Base-by-base conservation (phyloP, 2,113 vertebrate species). In the Epinephelus fuscoguttatus region DNA sequence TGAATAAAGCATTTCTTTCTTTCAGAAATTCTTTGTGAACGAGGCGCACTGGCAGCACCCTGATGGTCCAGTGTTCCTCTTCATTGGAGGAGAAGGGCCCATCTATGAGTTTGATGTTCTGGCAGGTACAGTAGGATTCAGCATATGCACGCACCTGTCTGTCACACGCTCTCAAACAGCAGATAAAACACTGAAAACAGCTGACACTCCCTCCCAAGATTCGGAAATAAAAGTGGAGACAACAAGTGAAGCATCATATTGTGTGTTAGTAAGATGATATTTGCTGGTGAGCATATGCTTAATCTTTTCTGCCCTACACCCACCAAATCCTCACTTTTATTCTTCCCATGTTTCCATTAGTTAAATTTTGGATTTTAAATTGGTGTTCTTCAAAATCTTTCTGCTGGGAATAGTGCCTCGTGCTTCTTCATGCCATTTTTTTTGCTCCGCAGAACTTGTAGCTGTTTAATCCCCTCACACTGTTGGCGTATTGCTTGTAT, bases 11-110 rank as follows among this genome's bases (percentile, higher is more conserved):
- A 23, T 55, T 47, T 63, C 9, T 4, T 27, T 50, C 15, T 3
- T 3, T 67, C 82, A 98, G 97, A 91, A 93, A 50, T 97, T 96
- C 85, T 96, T 96, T 92, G 90, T 97, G 72, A 97, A 97, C 11
- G 92, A 96, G 14, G 85, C 69, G 0, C 88, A 90, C 21, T 97
- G 97, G 96, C 42, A 81, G 57, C 47, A 19, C 27, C 88, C 81
- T 0, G 27, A 85, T 4, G 96, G 96, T 15, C 97, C 97, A 0
- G 93, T 98, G 50, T 97, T 98, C 88, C 95, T 98, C 75, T 96
- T 90, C 75, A 93, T 98, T 0, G 96, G 95, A 1, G 97, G 97
- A 1, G 97, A 98, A 82, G 79, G 92, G 4, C 79, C 93, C 27
- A 80, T 97, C 10, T 92, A 91, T 2, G 78, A 91, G 15, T 94